Base-by-base conservation (phyloP, 2,888 invertebrate genomes). In the Cheilosia scutellata region DNA sequence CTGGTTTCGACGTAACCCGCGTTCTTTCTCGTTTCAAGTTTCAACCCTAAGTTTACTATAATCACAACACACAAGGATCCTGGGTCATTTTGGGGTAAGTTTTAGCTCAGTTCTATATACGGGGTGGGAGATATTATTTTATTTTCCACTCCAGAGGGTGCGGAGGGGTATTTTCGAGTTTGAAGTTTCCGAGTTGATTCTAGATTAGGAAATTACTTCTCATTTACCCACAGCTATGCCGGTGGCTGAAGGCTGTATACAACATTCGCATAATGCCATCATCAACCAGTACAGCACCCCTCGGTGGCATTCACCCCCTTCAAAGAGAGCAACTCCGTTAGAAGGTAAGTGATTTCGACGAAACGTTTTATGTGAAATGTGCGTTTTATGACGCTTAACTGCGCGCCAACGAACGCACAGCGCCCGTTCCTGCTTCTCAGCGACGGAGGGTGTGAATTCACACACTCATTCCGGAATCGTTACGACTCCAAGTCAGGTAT, bases 281-380 rank as follows among this genome's bases (percentile, higher is more conserved):
- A 44, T 70, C 77, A 70, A 60, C 55, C 27, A n/a, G n/a, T 29
- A 13, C 44, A 13, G 4, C 37, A 7, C 47, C 20, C 11, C 51
- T 47, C 11, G 27, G 33, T 5, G 6, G 20, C 20, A 37, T 25
- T 40, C 53, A 47, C 53, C 74, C 74, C 27, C 11, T 51, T 9
- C 27, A 27, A 13, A 27, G 13, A 11, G 11, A 16, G 47, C 20
- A 9, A 47, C 47, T 47, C 9, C 27, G 40, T 11, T 55, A 37
- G 63, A 75, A 71, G 80, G 80, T 80, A 84, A 84, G 84, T 84
- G 84, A 84, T 84, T 84, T 80, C 75, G 80, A 80, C 84, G 84
- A 84, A 84, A 84, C 84, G 80, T 86, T 86, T 86, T 86, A 86
- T 86, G 86, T 66, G 86, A 82, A 86, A 82, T 86, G 86, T 86